These are phyloP conservation scores for Eledone cirrhosa DNA, from an alignment of 2,888 invertebrate genomes.

Conservation along the genomic window DNA sequence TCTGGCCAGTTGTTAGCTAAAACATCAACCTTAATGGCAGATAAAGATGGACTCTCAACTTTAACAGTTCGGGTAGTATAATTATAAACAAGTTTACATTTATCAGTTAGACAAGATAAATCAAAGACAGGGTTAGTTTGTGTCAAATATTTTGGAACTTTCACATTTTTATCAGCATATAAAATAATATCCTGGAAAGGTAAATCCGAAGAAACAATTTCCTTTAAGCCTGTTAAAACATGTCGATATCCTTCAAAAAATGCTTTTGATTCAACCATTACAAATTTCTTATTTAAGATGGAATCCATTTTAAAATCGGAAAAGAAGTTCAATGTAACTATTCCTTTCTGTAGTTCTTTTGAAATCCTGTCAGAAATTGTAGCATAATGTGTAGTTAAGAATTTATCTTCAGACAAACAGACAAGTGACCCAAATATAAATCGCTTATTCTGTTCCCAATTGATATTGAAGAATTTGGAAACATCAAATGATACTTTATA, in stretches of 20 bases:
- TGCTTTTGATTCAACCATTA: conserved; percentile 81
- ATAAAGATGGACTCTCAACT: conserved; percentile 29
- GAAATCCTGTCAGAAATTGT: conserved; percentile 67
- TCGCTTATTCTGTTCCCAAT: conserved; percentile 71
- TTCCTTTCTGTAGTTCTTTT: conserved; percentile 45
- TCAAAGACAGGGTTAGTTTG: conserved; percentile 35
- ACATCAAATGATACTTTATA: conserved; percentile 50
- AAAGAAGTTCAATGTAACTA: conserved; percentile 51
- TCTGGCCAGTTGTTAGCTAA: conserved; percentile 51
- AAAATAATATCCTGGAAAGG: conserved; percentile 48
- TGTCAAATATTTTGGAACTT: conserved; percentile 45
- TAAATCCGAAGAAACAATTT: conserved; percentile 64
- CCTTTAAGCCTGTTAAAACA: conserved; percentile 77
- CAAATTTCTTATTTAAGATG: conserved; percentile 38
- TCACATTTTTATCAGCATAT: conserved; percentile 40
- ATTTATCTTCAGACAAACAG: conserved; percentile 77
- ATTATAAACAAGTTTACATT: conserved; percentile 36
- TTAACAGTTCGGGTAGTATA: conserved; percentile 22
- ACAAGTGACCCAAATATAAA: conserved; percentile 79
- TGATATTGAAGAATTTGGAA: conserved; percentile 37
- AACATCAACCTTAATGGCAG: conserved; percentile 8
- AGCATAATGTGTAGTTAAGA: conserved; percentile 76
- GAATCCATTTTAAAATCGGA: conserved; percentile 30
- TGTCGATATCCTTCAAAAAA: conserved; percentile 85
- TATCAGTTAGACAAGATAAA: conserved; percentile 47